Conservation (phyloP, 2,113 vertebrate genomes). For the Excalfactoria chinensis region DNA sequence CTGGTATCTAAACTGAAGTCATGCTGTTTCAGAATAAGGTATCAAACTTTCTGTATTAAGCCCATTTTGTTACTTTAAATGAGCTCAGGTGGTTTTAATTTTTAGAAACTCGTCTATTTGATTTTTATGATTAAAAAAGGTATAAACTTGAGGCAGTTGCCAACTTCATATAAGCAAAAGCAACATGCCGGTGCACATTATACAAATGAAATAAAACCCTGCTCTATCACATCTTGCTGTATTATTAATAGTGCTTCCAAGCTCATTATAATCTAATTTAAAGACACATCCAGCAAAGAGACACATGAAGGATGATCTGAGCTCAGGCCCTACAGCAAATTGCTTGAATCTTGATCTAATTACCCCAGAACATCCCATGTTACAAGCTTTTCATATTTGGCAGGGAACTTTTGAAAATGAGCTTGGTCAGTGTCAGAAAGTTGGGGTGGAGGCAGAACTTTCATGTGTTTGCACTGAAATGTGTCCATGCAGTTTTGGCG, state of each 20-base stretch:
- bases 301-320: slow-evolving; percentile 49
- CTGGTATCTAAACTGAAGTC: not conserved
- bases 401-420: not conserved
- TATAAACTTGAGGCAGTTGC: not conserved
- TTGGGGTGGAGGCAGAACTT: not conserved
- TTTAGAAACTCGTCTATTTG: slow-evolving; percentile 30
- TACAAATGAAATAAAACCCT: slow-evolving; percentile 8
- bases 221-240: slow-evolving; percentile 22
- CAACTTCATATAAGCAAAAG: not conserved
- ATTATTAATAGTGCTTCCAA: slow-evolving; percentile 63
- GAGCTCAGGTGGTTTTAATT: slow-evolving; percentile 36
- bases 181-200: not conserved
- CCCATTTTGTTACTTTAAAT: not conserved
- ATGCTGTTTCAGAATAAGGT: slow-evolving; percentile 7
- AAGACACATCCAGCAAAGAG: slow-evolving; percentile 62
- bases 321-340: slow-evolving; percentile 61
- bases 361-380: slow-evolving; percentile 11
- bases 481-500: not conserved
- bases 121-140: slow-evolving; percentile 54
- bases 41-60: slow-evolving; percentile 2
- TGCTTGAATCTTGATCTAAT: slow-evolving; percentile 66
- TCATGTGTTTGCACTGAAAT: not conserved
- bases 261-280: slow-evolving; percentile 71
- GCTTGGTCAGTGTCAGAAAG: not conserved
- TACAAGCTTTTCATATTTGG: not conserved